Base-by-base conservation (phyloP, 23 tunicate genomes). In the Botrylloides violaceus region DNA sequence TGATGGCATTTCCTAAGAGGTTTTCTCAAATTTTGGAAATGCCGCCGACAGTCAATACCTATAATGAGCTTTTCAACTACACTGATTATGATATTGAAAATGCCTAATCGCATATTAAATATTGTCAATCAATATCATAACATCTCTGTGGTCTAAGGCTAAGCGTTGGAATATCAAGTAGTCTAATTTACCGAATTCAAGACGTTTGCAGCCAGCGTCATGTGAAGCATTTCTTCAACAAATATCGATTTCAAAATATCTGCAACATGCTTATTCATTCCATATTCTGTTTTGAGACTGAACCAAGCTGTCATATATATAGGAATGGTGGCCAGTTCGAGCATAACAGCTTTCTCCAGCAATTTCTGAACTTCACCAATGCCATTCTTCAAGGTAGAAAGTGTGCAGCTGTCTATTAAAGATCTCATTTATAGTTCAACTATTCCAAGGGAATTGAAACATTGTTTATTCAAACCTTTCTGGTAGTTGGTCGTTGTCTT, bases 191-290 rank as follows among this genome's bases (percentile, higher is more conserved):
- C 83, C 0, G 83, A 27, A 35, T 79, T 79, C 12, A 79, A 35
- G 0, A 79, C 2, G 70, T 79, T 79, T 4, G 50, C 76, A 22
- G 83, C 83, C 25, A 79, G 36, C 2, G 83, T 34, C 83, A 79
- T 70, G 35, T 79, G 77, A 49, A 66, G n/a, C 84, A 80, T 80
- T 59, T 80, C 84, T 29, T 80, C 84, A 6, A 65, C 66, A 58
- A 73, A 70, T 2, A 79, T 71, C 4, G 77, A 70, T 58, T 70
- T 79, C 4, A 79, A 19, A 38, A 79, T 50, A 2, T 36, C 59
- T 19, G 83, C 83, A 23, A 79, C 64, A 19, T 79, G 32, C 26
- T 58, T 18, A 29, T 79, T 79, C 30, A 76, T 66, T 79, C 60
- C 58, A 2, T 35, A 36, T 56, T 60, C 84, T 15, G 78, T 72